Evolutionary conservation across 2,797 vertebrate species (phyloP).

Genomic region (Salmo trutta): DNA sequence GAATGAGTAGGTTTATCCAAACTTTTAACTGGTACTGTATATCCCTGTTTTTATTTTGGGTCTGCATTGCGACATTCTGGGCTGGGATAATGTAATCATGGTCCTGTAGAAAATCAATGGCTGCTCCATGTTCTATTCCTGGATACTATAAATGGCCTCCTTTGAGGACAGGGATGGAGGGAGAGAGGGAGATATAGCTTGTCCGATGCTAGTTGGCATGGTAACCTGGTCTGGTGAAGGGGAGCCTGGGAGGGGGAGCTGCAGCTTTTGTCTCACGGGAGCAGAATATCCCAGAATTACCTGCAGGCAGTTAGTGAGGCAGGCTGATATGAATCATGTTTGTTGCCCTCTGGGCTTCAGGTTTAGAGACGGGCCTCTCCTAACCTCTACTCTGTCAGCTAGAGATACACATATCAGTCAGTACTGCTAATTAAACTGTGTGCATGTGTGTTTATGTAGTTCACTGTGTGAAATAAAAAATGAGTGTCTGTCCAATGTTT

Average conservation of each 20-base stretch:
- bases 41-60: constrained; percentile 33
- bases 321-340: constrained; percentile 62
- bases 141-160: constrained; percentile 71
- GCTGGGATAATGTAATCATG: constrained; percentile 61
- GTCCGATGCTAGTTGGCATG: constrained; percentile 80
- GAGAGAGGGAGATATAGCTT: constrained; percentile 56
- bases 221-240: constrained; percentile 83
- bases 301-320: constrained; percentile 40
- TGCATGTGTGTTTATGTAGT: background rate
- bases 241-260: constrained; percentile 65
- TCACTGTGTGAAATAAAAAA: background rate
- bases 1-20: too few species aligned
- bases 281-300: constrained; percentile 72
- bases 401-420: background rate
- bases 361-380: constrained; percentile 66
- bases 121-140: constrained; percentile 76
- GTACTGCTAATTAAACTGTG: background rate
- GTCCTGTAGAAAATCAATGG: constrained; percentile 74
- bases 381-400: background rate
- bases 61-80: constrained; percentile 66
- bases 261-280: constrained; percentile 67
- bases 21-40: background rate
- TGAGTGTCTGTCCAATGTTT: constrained; percentile 10
- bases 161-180: constrained; percentile 55
- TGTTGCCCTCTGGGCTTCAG: constrained; percentile 25